Conservation (phyloP, 92 coral and sea anemone genomes). For the Porites rus region DNA sequence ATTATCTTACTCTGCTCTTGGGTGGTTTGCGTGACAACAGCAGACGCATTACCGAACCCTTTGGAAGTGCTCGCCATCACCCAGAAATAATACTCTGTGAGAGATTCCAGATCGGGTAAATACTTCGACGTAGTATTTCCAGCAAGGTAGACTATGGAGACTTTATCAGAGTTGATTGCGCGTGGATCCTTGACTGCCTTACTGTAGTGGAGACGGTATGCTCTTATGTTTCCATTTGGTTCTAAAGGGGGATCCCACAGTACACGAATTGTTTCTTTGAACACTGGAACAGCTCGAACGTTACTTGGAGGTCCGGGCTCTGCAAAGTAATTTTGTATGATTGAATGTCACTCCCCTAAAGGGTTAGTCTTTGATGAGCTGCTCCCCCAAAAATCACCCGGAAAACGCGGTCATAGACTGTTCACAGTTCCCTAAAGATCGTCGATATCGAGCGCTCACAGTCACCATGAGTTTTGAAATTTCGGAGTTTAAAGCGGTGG, state of each 20-base stretch:
- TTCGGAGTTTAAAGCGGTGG: too few relatives aligned
- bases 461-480: too few relatives aligned
- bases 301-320: constrained; percentile 94
- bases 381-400: too few relatives aligned
- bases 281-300: constrained; percentile 87
- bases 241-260: constrained; percentile 90
- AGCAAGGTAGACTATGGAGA: constrained; percentile 18
- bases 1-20: constrained; percentile 65
- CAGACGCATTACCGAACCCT: constrained; percentile 85
- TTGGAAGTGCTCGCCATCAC: constrained; percentile 85
- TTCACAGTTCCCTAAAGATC: too few relatives aligned
- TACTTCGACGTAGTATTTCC: constrained; percentile 74
- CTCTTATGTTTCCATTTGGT: constrained; percentile 90
- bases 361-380: too few relatives aligned
- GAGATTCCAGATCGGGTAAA: constrained; percentile 65
- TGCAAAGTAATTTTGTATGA: constrained; percentile 14
- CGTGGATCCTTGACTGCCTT: constrained; percentile 42
- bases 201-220: constrained; percentile 78
- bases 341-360: too few relatives aligned
- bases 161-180: constrained; percentile 43
- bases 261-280: constrained; percentile 78
- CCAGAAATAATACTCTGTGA: constrained; percentile 87
- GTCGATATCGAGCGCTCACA: too few relatives aligned
- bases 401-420: too few relatives aligned
- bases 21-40: constrained; percentile 68